Evolutionary conservation across 92 coral and sea anemone species (phyloP), one percentile per base, ranked within the genome.

Genomic region (Bergia puertoricense): DNA sequence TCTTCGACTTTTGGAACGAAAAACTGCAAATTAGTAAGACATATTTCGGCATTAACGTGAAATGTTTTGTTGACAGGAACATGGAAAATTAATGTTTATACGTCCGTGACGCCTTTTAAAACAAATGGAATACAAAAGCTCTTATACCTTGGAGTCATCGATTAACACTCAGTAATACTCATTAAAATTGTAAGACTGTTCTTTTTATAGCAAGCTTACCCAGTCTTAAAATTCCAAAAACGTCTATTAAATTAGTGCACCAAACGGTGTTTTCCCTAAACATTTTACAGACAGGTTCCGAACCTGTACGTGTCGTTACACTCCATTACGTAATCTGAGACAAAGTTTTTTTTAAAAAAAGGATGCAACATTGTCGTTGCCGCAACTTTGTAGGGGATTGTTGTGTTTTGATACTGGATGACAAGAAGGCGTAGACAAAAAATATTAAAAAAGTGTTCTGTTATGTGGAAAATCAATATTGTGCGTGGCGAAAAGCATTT

Each of bases 171-270:
- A 79, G 50, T 9, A 36, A 45, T 79, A 79, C 43, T 23, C 40
- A 9, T 79, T 46, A 79, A 50, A 79, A 18, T 13, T 46, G 10
- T 79, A n/a, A 45, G 43, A 20, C 48, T 38, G 51, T 76, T 76
- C 80, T 79, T 48, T 79, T 79, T 79, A 51, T 79, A 8, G 82
- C 37, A 22, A n/a, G 40, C 65, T 48, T 79, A 51, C 66, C 59
- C 41, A 79, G 38, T 79, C 50, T 50, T 46, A 37, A 79, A 46
- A 7, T 46, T 23, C 38, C n/a, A 50, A 54, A 79, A 23, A 20
- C 6, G 22, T 76, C 44, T 20, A 13, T 76, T 45, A 51, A 42
- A 39, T 45, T 76, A 76, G 46, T 42, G 54, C 2, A 62, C 20
- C n/a, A 62, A 62, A 62, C 23, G 51, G 2, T 5, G 8, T 40